These are phyloP conservation scores for Cyrtodaria siliqua DNA, from an alignment of 2,888 invertebrate species.

Conservation along the genomic window DNA sequence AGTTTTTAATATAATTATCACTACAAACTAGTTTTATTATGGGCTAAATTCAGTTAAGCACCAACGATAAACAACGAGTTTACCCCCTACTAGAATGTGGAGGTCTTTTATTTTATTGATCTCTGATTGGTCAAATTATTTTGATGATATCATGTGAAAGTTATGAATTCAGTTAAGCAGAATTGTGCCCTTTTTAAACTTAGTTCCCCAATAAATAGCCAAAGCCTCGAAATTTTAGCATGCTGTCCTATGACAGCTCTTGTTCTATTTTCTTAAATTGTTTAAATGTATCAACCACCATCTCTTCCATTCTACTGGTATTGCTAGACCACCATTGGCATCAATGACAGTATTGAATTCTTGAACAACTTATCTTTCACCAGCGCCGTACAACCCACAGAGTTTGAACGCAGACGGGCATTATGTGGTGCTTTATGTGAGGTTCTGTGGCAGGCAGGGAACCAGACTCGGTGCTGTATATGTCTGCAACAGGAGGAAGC, in stretches of 20 bases:
- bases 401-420: constrained; percentile 90
- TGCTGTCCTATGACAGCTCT: not conserved
- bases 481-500: constrained; percentile 72
- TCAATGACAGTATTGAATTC: not conserved
- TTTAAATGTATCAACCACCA: not conserved
- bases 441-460: constrained; percentile 91
- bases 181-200: too few species aligned
- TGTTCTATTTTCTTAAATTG: not conserved
- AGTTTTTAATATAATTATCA: too few species aligned
- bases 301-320: too few species aligned
- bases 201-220: too few species aligned
- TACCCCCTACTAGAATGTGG: too few species aligned
- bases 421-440: constrained; percentile 90
- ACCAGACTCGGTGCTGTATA: constrained; percentile 86
- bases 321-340: not conserved
- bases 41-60: too few species aligned
- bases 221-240: not conserved
- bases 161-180: too few species aligned
- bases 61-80: too few species aligned
- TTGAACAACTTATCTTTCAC: not conserved
- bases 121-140: too few species aligned
- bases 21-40: too few species aligned
- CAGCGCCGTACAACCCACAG: constrained; percentile 89
- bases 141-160: too few species aligned
- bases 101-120: too few species aligned